Evolutionary conservation across 2,888 invertebrate species (phyloP).

Genomic region (Smittia sp.): DNA sequence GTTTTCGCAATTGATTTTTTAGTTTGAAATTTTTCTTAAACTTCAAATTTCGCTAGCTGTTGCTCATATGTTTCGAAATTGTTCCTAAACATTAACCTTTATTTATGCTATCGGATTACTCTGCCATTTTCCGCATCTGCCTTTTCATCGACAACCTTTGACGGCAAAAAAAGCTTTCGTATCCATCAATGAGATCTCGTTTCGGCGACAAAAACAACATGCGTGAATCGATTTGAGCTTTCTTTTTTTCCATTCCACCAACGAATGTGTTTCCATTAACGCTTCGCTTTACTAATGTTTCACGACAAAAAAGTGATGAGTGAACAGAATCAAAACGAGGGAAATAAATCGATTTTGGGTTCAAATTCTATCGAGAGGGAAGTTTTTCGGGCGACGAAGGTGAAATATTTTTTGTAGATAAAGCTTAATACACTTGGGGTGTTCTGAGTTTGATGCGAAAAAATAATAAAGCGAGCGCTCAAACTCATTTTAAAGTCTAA

Average conservation of each 20-base stretch:
- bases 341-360: conserved; percentile 33
- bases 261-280: conserved; percentile 26
- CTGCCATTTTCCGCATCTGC: conserved; percentile 5
- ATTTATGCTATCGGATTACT: conserved; percentile 18
- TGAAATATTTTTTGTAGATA: too few species aligned
- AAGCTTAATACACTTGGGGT: too few species aligned
- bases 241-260: too few species aligned
- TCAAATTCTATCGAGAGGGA: conserved; percentile 19
- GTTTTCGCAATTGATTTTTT: too few species aligned
- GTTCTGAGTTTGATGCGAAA: too few species aligned
- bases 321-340: conserved; percentile 35
- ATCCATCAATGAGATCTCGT: conserved; percentile 20
- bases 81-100: conserved; percentile 1
- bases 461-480: too few species aligned
- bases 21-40: too few species aligned
- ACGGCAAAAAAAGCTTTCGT: neutral
- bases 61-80: too few species aligned
- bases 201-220: conserved; percentile 10
- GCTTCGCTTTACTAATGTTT: conserved; percentile 23
- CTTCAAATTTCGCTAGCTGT: too few species aligned
- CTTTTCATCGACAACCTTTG: neutral
- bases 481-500: too few species aligned
- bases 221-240: conserved; percentile 32
- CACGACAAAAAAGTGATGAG: conserved; percentile 18
- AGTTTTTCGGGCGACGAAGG: neutral